A percentile compares a stretch with the other conserved stretches of the same genome.
Evolutionary conservation across 2,113 vertebrate species (phyloP).

Genomic region (Grammatotria lemairii): DNA sequence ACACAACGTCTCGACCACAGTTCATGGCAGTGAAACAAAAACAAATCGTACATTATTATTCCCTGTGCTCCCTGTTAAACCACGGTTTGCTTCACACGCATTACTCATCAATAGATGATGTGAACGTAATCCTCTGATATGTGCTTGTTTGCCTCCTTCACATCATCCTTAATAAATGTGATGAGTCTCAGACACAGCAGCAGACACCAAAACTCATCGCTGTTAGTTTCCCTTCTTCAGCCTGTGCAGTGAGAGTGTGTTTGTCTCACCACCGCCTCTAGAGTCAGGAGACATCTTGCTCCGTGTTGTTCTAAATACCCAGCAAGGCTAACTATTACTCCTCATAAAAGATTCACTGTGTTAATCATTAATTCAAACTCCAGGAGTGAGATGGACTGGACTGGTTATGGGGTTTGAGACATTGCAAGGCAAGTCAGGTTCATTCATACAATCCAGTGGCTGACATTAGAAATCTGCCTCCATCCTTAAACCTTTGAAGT

Average conservation of each 20-base stretch:
- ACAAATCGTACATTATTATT: background rate
- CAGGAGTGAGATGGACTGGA: background rate
- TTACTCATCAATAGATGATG: background rate
- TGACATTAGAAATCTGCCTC: background rate
- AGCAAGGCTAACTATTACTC: constrained; percentile 42
- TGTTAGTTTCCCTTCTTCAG: background rate
- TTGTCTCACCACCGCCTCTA: background rate
- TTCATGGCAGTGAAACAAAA: background rate
- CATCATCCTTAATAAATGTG: background rate
- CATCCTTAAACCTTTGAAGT: background rate
- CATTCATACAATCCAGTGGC: background rate
- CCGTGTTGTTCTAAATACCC: constrained; percentile 26
- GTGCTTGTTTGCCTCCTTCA: constrained; percentile 11
- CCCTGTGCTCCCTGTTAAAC: background rate
- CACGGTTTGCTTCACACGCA: background rate
- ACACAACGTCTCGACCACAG: background rate
- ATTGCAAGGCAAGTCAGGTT: background rate
- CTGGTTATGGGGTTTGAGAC: background rate
- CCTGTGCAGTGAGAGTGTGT: background rate
- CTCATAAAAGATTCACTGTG: constrained; percentile 21
- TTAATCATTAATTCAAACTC: constrained; percentile 43
- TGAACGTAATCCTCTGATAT: background rate
- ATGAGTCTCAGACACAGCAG: background rate
- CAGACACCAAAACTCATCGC: background rate
- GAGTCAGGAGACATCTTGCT: constrained; percentile 16